Base-by-base conservation (phyloP, 1,140 invertebrate genomes). In the Coelopa frigida region DNA sequence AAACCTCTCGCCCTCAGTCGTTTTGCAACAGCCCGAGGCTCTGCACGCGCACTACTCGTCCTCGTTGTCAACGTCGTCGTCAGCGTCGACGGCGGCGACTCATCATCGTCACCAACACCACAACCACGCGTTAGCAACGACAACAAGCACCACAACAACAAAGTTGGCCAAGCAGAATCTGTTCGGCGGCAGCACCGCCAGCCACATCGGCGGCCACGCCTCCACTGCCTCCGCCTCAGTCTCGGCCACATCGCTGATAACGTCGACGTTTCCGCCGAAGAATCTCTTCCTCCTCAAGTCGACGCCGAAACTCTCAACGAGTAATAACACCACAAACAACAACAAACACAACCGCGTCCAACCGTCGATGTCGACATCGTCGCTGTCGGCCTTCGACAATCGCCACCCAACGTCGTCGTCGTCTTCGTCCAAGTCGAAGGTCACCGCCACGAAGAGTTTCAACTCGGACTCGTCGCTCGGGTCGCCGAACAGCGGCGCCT, bases 1-100 rank as follows among this genome's bases (percentile, higher is more conserved):
- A 55, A 77, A 77, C 62, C 57, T 76, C 26, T 61, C 66, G 29
- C 58, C 66, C 11, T 59, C 65, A 52, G 50, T 61, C 47, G 56
- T 48, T 5, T 24, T 64, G 36, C 56, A 60, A 38, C 59, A 62
- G 44, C 57, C 52, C 20, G 55, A 66, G 23, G 58, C 57, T 27
- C 26, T 66, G 46, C 55, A 62, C 36, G 36, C 40, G 11, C 36
- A 46, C 12, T 11, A 24, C 21, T 24, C 18, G 33, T 21, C 37
- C 40, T 23, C 40, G 18, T 17, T 27, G 26, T 24, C 10, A 49
- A 39, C 36, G 23, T 39, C 33, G 35, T 11, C 23, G 22, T 4
- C 24, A 20, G n/a, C 31, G 14, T 15, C 1, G 40, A 29, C 2
- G 15, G 4, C 11, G 18, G 4, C 26, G 20, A 3, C 26, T 20